phyloP scores from a whole-genome alignment of 2,113 vertebrate genomes.

The Morone chrysops region DNA sequence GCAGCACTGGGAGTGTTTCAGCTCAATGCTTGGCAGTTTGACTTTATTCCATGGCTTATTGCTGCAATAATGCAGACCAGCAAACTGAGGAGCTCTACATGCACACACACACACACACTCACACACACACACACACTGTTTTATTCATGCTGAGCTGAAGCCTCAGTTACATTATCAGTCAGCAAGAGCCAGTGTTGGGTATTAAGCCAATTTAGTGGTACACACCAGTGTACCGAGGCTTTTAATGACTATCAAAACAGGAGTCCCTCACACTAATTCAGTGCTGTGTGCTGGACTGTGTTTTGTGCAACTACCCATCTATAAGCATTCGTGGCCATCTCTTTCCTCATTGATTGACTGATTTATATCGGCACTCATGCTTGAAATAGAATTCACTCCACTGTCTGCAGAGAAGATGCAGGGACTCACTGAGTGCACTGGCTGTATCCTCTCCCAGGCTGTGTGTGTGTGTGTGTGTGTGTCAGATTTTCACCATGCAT shows the following conservation, averaged over 20 bases:
- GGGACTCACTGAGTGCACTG: conserved; percentile 6
- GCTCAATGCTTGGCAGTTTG: conserved; percentile 57
- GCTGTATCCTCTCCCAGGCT: conserved; percentile 29
- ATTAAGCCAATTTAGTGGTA: conserved; percentile 71
- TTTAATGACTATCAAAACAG: conserved; percentile 72
- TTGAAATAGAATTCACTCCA: conserved; percentile 80
- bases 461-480: conserved; percentile 22
- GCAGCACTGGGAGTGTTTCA: conserved; percentile 58
- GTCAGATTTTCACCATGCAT: conserved; percentile 2
- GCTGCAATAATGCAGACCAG: conserved; percentile 71
- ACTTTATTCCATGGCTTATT: conserved; percentile 73
- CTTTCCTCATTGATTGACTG: conserved; percentile 73
- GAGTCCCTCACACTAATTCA: conserved; percentile 48
- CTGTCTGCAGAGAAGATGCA: conserved; percentile 45
- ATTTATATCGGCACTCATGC: conserved; percentile 77
- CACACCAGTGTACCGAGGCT: conserved; percentile 55
- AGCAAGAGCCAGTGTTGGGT: conserved; percentile 53
- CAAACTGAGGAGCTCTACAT: conserved; percentile 40
- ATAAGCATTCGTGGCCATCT: conserved; percentile 58
- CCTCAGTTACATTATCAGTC: conserved; percentile 61
- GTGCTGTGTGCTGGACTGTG: conserved; percentile 41
- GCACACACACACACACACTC: neutral
- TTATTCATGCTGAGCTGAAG: conserved; percentile 63
- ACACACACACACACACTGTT: conserved; percentile 19
- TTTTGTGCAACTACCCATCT: conserved; percentile 52